phyloP scores from a whole-genome alignment of 2,888 invertebrate species.

The Philereme transversata region DNA sequence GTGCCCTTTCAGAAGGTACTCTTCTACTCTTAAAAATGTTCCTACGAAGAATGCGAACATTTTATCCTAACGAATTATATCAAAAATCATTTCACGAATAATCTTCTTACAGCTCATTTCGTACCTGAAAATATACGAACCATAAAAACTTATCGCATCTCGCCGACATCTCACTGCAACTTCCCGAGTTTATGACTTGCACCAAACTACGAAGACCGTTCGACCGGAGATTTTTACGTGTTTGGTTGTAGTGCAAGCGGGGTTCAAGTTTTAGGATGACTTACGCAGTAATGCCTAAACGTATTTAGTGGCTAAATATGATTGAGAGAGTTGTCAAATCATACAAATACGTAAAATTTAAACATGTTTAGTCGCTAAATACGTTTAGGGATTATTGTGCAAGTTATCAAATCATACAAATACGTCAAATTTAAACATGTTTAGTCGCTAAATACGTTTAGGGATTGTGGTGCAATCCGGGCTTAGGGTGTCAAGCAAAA shows the following conservation, averaged over 20 bases:
- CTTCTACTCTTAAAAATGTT: neutral
- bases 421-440: too few relatives aligned
- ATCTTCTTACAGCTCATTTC: slow-evolving; percentile 31
- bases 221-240: slow-evolving; percentile 3
- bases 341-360: too few relatives aligned
- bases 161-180: slow-evolving; percentile 9
- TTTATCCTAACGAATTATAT: neutral
- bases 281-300: neutral
- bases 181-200: slow-evolving; percentile 36
- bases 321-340: too few relatives aligned
- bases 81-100: slow-evolving; percentile 11
- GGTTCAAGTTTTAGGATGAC: neutral
- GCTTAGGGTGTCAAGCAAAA: too few relatives aligned
- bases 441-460: too few relatives aligned
- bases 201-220: slow-evolving; percentile 14
- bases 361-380: too few relatives aligned
- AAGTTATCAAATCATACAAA: too few relatives aligned
- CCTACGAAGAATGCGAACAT: neutral
- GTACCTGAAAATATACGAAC: slow-evolving; percentile 24
- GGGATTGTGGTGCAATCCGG: too few relatives aligned
- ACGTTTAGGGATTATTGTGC: too few relatives aligned
- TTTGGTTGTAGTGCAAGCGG: slow-evolving; percentile 10
- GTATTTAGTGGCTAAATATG: too few relatives aligned
- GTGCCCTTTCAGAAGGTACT: too few relatives aligned
- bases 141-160: slow-evolving; percentile 18